Evolutionary conservation across 2,113 vertebrate genomes (phyloP).

Genomic region (Chinchilla lanigera): DNA sequence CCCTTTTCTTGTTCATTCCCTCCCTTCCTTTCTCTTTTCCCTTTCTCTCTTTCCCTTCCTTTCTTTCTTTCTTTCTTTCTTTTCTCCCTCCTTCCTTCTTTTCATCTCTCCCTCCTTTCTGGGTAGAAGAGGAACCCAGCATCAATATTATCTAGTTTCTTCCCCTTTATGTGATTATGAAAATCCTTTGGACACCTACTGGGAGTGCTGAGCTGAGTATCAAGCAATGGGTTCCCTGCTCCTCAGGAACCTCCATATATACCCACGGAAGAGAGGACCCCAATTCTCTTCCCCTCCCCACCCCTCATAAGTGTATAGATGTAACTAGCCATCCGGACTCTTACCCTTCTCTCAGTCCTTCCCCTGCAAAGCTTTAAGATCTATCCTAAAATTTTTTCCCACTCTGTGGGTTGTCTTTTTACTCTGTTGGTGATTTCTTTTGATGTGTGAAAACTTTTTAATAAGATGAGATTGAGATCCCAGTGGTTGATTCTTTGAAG

Average conservation of each 20-base stretch:
- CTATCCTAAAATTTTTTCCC: no score
- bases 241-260: not conserved
- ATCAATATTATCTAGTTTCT: not conserved
- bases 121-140: not conserved
- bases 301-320: not conserved
- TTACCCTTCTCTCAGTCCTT: not conserved
- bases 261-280: not conserved
- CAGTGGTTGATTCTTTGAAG: no score
- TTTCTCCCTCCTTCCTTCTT: no score
- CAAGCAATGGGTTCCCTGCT: accelerated
- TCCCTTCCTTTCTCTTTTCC: no score
- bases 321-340: not conserved
- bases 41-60: no score
- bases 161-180: not conserved
- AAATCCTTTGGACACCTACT: not conserved
- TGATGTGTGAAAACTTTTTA: no score
- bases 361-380: not conserved
- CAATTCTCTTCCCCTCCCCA: not conserved
- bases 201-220: not conserved
- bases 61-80: not conserved
- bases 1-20: no score
- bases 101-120: not conserved
- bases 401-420: no score
- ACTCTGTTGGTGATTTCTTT: no score
- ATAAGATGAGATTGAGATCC: no score